Percentiles rank a stretch among this genome's conserved stretches.
Evolutionary conservation across 2,113 vertebrate species (phyloP).

Genomic region (Passer montanus): DNA sequence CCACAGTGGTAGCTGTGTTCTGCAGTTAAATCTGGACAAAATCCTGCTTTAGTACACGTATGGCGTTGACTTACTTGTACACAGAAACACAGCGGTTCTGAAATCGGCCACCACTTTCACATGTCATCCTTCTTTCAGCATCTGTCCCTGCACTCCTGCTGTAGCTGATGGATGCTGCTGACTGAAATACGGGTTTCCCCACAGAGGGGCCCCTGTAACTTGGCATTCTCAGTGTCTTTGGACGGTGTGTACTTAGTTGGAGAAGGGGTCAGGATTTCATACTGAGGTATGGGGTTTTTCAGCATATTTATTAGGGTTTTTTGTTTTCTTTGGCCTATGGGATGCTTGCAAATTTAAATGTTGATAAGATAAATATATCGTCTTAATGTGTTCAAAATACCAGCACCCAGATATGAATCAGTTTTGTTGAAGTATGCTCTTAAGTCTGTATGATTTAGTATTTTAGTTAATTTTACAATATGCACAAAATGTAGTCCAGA

Average conservation of each 20-base stretch:
- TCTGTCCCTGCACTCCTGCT: not conserved
- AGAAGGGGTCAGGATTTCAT: constrained; percentile 67
- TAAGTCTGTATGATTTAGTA: not conserved
- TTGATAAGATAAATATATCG: not conserved
- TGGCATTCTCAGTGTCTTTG: constrained; percentile 58
- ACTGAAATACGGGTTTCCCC: constrained; percentile 50
- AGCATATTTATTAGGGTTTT: constrained; percentile 44
- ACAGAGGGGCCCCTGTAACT: constrained; percentile 59
- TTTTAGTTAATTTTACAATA: constrained; percentile 17
- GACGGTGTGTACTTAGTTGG: constrained; percentile 58
- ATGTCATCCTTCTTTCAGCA: not conserved
- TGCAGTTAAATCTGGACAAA: not conserved
- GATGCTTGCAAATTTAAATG: constrained; percentile 1
- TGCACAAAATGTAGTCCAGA: not conserved
- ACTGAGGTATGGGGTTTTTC: constrained; percentile 60
- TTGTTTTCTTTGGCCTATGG: constrained; percentile 29
- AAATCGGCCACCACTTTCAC: not conserved
- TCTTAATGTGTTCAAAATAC: not conserved
- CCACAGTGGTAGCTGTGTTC: not conserved
- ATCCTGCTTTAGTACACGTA: accelerated
- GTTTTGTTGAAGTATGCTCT: not conserved
- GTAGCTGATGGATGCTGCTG: constrained; percentile 20
- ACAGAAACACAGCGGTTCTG: not conserved
- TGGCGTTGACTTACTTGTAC: not conserved
- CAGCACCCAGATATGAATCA: not conserved